Conservation (phyloP, 2,113 vertebrate genomes). For the Ahaetulla prasina region DNA sequence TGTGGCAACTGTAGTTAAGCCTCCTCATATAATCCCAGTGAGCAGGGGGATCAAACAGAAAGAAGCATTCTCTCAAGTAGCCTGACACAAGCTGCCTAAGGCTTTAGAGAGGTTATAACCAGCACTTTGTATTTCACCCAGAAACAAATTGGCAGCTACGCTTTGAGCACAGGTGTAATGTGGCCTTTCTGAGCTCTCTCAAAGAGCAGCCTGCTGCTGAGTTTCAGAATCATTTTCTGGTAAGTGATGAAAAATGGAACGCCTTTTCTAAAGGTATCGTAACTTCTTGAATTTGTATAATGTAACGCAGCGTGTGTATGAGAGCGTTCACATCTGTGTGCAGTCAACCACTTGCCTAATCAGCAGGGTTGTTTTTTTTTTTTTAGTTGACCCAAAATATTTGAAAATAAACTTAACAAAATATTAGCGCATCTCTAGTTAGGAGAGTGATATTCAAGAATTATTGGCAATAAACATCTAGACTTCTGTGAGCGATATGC, state of each 20-base stretch:
- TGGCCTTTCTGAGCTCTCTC: not conserved
- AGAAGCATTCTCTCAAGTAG: not conserved
- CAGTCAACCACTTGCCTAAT: not conserved
- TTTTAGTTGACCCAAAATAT: not conserved
- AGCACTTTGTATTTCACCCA: not conserved
- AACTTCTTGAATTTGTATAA: not conserved
- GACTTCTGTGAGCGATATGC: not conserved
- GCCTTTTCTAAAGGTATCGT: not conserved
- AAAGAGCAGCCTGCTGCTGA: not conserved
- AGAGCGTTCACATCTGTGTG: not conserved
- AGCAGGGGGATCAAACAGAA: not conserved
- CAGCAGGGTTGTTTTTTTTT: not conserved
- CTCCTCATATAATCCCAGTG: not conserved
- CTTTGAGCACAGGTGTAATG: not conserved
- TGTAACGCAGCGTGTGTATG: not conserved
- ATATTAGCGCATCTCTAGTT: not conserved
- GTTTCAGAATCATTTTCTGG: not conserved
- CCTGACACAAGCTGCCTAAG: not conserved
- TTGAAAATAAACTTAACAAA: not conserved
- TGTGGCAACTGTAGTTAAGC: not conserved
- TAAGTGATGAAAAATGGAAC: not conserved
- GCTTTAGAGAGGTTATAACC: not conserved
- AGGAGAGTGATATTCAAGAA: not conserved
- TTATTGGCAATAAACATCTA: not conserved
- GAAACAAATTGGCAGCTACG: not conserved